Conservation (phyloP, 2,797 vertebrate species). For the Lacerta viridis region DNA sequence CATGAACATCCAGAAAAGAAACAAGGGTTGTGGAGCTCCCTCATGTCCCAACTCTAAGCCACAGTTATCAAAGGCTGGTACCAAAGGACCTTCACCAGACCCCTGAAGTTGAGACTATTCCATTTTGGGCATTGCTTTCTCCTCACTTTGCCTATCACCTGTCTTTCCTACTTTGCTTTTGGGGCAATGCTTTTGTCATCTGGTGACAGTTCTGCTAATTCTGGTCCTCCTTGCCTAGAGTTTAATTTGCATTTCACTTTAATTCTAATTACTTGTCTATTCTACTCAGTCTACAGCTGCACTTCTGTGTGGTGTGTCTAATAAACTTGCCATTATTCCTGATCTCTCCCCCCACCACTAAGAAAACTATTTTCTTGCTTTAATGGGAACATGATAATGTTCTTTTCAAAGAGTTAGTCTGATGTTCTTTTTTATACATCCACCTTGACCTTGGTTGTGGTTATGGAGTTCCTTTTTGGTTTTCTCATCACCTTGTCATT, state of each 20-base stretch:
- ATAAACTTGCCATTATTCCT: neutral
- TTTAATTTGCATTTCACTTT: conserved; percentile 32
- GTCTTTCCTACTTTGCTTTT: neutral
- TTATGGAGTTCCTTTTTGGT: neutral
- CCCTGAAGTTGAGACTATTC: neutral
- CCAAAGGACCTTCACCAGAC: neutral
- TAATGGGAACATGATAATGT: neutral
- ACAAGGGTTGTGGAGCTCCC: no score
- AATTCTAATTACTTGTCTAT: conserved; percentile 22
- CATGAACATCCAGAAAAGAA: no score
- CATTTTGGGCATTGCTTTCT: neutral
- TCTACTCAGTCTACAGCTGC: neutral
- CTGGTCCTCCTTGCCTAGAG: neutral
- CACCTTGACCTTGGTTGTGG: neutral
- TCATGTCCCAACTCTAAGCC: neutral
- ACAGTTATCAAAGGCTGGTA: neutral
- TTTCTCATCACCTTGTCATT: neutral
- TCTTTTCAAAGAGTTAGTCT: neutral
- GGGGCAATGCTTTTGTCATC: conserved; percentile 1
- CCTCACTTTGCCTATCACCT: neutral
- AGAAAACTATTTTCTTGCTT: conserved; percentile 1
- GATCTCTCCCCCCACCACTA: neutral
- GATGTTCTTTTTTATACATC: neutral
- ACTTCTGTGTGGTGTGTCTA: neutral
- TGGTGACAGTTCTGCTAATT: conserved; percentile 7